Evolutionary conservation across 1,140 invertebrate species (phyloP).

Genomic region (Drosophila equinoxialis): DNA sequence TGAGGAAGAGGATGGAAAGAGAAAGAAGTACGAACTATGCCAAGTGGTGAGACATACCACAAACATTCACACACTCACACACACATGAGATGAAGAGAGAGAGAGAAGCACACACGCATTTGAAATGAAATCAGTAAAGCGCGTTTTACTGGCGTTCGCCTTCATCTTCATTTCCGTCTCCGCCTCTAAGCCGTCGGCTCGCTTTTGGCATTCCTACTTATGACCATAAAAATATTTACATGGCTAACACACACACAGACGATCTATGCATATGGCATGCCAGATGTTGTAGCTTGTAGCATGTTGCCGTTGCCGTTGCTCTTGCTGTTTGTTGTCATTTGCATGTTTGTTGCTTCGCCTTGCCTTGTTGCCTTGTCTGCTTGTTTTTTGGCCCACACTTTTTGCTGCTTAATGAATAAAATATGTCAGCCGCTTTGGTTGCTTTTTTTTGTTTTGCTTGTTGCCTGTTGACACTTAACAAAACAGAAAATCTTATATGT

Average conservation of each 20-base stretch:
- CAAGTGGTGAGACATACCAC: constrained; percentile 46
- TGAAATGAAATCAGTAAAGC: constrained; percentile 76
- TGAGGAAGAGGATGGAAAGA: constrained; percentile 26
- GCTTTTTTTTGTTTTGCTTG: constrained; percentile 19
- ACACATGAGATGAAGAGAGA: background rate
- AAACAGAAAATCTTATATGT: constrained; percentile 45
- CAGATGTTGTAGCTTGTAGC: constrained; percentile 26
- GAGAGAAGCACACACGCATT: constrained; percentile 22
- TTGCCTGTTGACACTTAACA: constrained; percentile 55
- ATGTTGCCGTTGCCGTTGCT: background rate
- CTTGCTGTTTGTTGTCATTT: constrained; percentile 63
- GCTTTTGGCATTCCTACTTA: constrained; percentile 68
- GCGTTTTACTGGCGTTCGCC: constrained; percentile 68
- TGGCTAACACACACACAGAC: constrained; percentile 30
- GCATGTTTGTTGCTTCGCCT: constrained; percentile 60
- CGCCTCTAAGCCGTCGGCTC: constrained; percentile 29
- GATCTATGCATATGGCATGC: constrained; percentile 45
- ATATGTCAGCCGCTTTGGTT: constrained; percentile 70
- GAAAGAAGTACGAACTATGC: constrained; percentile 56
- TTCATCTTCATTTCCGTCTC: constrained; percentile 47
- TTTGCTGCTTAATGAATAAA: constrained; percentile 75
- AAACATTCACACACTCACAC: constrained; percentile 15
- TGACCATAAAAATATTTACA: constrained; percentile 81
- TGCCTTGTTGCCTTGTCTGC: constrained; percentile 40
- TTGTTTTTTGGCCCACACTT: constrained; percentile 56